Base-by-base conservation (phyloP, 2,797 vertebrate genomes). In the Anabas testudineus region DNA sequence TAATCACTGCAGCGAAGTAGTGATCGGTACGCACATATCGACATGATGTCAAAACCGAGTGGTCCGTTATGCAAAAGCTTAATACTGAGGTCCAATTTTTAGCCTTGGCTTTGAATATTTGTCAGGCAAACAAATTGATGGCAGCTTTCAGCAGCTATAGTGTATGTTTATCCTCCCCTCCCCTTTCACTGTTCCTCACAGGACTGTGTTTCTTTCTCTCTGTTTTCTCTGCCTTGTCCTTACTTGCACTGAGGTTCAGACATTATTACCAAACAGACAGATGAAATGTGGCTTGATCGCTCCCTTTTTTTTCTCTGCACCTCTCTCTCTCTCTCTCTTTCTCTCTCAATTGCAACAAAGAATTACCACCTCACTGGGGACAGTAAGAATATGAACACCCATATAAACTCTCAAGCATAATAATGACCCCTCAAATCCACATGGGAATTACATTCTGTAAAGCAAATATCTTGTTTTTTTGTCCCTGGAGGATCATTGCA, bases 361-460 rank as follows among this genome's bases (percentile, higher is more conserved):
- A 87, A 85, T 87, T 76, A 74, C 74, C 49, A 49, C 30, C 47
- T 30, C 49, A 61, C 36, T 49, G 42, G 47, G 80, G 67, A 62
- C 64, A 65, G 52, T 67, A 81, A 43, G 30, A 65, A 5, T 28
- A 21, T 36, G 21, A 48, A 56, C 46, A 61, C 30, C 18, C 18
- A 41, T 10, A 74, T 19, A 48, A n/a, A n/a, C n/a, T n/a, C n/a
- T n/a, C 13, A 32, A n/a, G 16, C 43, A 71, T 76, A 62, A 74
- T 81, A 76, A 87, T 84, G 43, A 75, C 53, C 37, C 69, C 42
- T 71, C 75, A 67, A 62, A 76, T 71, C 48, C 71, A 63, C 43
- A 32, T 42, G 32, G 64, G 78, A 76, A 72, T 84, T 66, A 24
- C 54, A 41, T 68, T 69, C 54, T 66, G 21, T 72, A 48, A 55